Base-by-base conservation (phyloP, 2,888 invertebrate genomes). In the Kuschelorhynchus macadamiae region DNA sequence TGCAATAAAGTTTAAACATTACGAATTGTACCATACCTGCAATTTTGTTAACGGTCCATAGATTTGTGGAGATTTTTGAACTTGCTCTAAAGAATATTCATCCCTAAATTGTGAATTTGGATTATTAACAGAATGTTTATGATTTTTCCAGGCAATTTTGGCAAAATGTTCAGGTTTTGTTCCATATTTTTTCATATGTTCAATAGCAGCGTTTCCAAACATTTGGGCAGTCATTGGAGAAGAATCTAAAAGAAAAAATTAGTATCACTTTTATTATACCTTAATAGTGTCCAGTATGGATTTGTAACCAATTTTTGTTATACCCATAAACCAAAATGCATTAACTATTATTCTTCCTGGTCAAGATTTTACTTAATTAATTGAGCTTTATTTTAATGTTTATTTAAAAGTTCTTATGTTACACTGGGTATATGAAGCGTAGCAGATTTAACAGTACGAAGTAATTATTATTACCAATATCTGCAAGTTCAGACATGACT, bases 91-190 rank as follows among this genome's bases (percentile, higher is more conserved):
- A 0, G 92, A 90, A 81, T 98, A 98, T 80, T 94, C 94, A 72
- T 95, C 92, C 78, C 91, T 92, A 81, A 97, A 97, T 41, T 99
- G 99, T 0, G 98, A 96, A 78, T 97, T 89, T 18, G 98, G 98
- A 85, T 99, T 99, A 81, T 98, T 96, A 0, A 91, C 89, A 3
- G 98, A 98, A 84, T 99, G 98, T 75, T 95, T 91, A 82, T 99
- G 98, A 84, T 99, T 99, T 84, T 99, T 99, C 81, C 92, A 92
- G 0, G 98, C 99, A 79, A 99, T 97, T 85, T 98, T 99, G 0
- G 96, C 98, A 79, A 98, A 92, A 80, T 98, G 98, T 71, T 95
- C 90, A 12, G 93, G 90, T 70, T 90, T 96, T 0, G 97, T 95
- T 39, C 97, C 98, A 84, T 96, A 98, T 83, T 93, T 94, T 78